These are phyloP conservation scores for Xiphorhynchus erythropygius DNA, from an alignment of 2,797 vertebrate species.

Conservation along the genomic window DNA sequence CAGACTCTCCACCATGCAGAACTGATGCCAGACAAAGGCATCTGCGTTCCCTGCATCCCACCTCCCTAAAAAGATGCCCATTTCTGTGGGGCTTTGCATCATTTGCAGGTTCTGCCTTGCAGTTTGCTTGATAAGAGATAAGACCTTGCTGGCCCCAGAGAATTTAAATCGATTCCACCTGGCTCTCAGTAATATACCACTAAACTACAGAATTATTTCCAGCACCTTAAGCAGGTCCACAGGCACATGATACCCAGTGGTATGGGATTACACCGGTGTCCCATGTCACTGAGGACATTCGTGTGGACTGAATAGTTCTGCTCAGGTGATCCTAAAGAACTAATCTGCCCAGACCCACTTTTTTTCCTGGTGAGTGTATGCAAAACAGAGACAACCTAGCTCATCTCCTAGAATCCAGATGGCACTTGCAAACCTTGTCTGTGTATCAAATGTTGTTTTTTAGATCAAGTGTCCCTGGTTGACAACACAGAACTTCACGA, in stretches of 20 bases:
- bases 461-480: conserved; percentile 69
- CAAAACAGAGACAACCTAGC: conserved; percentile 56
- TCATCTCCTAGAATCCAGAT: conserved; percentile 59
- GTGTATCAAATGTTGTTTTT: conserved; percentile 70
- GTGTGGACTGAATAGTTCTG: background rate
- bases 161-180: background rate
- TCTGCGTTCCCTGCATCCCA: background rate
- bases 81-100: background rate
- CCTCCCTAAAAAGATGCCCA: background rate
- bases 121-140: background rate
- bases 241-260: background rate
- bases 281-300: background rate
- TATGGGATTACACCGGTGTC: background rate
- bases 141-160: background rate
- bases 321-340: conserved; percentile 31
- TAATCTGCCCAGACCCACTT: background rate
- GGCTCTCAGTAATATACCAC: background rate
- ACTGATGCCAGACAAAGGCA: background rate
- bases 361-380: background rate
- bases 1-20: background rate
- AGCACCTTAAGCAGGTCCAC: background rate
- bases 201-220: background rate
- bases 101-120: background rate
- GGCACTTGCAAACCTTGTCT: conserved; percentile 64
- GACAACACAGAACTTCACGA: conserved; percentile 63